These are phyloP conservation scores for Sciurus vulgaris DNA, from an alignment of 2,797 vertebrate genomes.

Conservation along the genomic window DNA sequence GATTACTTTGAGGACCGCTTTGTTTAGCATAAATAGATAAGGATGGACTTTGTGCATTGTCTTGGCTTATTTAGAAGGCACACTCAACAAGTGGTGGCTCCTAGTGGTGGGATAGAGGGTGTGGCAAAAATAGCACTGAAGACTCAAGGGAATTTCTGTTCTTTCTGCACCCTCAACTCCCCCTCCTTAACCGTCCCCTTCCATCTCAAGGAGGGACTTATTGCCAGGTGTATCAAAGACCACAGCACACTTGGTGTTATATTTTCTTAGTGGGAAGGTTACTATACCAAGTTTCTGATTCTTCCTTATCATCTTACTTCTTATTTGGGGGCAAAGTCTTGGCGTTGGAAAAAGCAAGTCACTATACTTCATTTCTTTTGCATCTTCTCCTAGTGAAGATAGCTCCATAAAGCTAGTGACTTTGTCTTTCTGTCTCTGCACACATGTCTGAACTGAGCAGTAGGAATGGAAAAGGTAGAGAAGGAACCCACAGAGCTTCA, in stretches of 20 bases:
- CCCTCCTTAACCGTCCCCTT: not conserved
- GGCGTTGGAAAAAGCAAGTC: not conserved
- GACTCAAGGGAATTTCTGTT: not conserved
- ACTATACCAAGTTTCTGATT: not conserved
- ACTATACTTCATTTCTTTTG: not conserved
- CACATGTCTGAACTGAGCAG: not conserved
- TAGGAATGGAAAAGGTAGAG: not conserved
- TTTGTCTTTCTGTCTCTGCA: not conserved
- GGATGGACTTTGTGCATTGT: not conserved
- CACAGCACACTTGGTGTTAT: not conserved
- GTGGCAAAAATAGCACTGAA: not conserved
- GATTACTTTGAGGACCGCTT: not conserved
- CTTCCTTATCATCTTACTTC: not conserved
- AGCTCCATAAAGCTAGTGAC: not conserved
- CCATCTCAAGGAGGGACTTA: too few relatives aligned
- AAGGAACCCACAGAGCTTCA: not conserved
- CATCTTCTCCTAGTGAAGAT: not conserved
- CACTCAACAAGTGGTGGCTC: not conserved
- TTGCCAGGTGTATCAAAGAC: not conserved
- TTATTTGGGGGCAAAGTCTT: not conserved
- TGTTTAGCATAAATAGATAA: not conserved
- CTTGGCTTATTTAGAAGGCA: not conserved
- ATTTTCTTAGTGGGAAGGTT: not conserved
- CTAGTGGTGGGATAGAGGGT: not conserved
- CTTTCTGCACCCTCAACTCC: not conserved